These are phyloP conservation scores for Zhuqinia jingwanae DNA, from an alignment of 2,888 invertebrate genomes.

Conservation along the genomic window DNA sequence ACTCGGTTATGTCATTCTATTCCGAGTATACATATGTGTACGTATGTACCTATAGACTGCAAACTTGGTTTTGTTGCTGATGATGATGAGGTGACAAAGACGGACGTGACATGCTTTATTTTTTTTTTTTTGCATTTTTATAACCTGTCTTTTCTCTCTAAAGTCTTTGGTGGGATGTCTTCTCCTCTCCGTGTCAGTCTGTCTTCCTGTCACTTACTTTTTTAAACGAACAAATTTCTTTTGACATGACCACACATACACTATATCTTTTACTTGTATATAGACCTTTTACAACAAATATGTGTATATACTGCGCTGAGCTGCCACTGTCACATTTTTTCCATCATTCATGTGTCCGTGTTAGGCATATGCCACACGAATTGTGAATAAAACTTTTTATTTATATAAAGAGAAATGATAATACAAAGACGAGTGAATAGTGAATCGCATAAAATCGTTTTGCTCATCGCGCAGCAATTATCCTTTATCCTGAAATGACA, in stretches of 20 bases:
- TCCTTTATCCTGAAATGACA: too few species aligned
- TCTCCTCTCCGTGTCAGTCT: constrained; percentile 43
- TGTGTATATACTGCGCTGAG: background rate
- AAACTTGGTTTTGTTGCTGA: background rate
- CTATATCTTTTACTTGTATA: background rate
- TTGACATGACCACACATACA: constrained; percentile 53
- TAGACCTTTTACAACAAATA: background rate
- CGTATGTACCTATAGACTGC: background rate
- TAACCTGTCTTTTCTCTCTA: constrained; percentile 58
- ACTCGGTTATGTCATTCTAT: background rate
- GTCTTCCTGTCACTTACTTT: constrained; percentile 62
- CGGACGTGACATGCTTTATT: constrained; percentile 54
- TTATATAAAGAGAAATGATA: too few species aligned
- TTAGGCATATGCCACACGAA: too few species aligned
- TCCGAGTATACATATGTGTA: background rate
- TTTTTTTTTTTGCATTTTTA: constrained; percentile 64
- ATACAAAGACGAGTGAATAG: too few species aligned
- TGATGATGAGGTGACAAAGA: constrained; percentile 37
- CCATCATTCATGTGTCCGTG: background rate
- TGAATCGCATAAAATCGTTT: background rate
- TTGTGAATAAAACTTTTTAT: background rate
- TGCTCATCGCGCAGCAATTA: too few species aligned
- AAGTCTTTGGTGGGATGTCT: constrained; percentile 45
- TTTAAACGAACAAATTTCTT: constrained; percentile 58
- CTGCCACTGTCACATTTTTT: constrained; percentile 52